Conservation (phyloP, 2,888 invertebrate species). For the Drosophila tripunctata region DNA sequence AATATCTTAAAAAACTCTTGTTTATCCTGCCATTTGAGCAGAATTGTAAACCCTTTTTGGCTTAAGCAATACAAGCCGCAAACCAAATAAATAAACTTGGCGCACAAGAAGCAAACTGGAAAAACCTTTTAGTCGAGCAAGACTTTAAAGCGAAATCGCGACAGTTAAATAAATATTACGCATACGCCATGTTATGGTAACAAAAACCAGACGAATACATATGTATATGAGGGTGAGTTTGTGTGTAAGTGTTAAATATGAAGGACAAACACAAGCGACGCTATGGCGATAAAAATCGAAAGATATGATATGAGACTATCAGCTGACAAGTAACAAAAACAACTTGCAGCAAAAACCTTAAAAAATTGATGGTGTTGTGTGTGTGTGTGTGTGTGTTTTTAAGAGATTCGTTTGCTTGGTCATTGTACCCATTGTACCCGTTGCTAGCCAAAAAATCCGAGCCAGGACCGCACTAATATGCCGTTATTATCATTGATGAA, state of each 20-base stretch:
- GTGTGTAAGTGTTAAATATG: conserved; percentile 14
- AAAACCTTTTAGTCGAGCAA: conserved; percentile 34
- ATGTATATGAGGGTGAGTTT: not conserved
- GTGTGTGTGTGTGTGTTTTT: conserved; percentile 3
- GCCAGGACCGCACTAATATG: conserved; percentile 62
- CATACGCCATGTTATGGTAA: conserved; percentile 53
- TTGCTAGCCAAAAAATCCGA: conserved; percentile 24
- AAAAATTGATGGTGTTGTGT: conserved; percentile 15
- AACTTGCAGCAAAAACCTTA: conserved; percentile 23
- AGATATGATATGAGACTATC: conserved; percentile 44
- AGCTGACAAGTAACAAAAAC: conserved; percentile 25
- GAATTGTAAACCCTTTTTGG: conserved; percentile 27
- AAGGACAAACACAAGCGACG: conserved; percentile 26
- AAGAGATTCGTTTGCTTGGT: conserved; percentile 49
- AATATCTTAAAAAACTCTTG: not conserved
- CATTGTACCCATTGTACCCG: conserved; percentile 62
- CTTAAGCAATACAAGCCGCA: conserved; percentile 22
- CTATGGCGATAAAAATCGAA: conserved; percentile 64
- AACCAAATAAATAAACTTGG: conserved; percentile 30
- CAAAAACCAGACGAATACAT: conserved; percentile 4
- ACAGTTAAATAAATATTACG: conserved; percentile 62
- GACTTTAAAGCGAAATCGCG: conserved; percentile 37
- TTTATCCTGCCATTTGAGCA: conserved; percentile 18
- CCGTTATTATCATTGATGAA: conserved; percentile 75
- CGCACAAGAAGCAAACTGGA: conserved; percentile 14